Evolutionary conservation across 2,797 vertebrate genomes (phyloP), one percentile per base, ranked within the genome.

Genomic region (Bryconaethiops microstoma): DNA sequence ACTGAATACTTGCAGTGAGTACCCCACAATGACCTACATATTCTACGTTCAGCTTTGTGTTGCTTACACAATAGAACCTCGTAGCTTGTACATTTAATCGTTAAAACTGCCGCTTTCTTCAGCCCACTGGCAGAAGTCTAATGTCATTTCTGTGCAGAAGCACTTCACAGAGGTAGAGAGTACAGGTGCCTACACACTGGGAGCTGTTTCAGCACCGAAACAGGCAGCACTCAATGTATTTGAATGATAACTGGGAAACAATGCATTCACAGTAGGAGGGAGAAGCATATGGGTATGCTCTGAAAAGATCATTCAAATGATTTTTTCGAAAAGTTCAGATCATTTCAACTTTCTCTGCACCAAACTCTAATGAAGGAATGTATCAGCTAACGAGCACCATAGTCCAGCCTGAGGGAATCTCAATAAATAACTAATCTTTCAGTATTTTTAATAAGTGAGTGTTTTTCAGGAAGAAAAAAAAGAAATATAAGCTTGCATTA

Each of bases 121-220:
- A 69, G 25, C 42, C 40, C 64, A 40, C 4, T 69, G 63, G 72
- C 54, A 68, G 50, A 59, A 39, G 17, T 68, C 52, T 59, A 60
- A 75, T 75, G 54, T 40, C 23, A 13, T 23, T 60, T 21, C 19
- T 60, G 21, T 54, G 60, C 67, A 63, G 67, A 70, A 71, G 65
- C 67, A 42, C 25, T 64, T 76, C n/a, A 70, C 59, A 21, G 45
- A 45, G 65, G 50, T 60, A 71, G 54, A 60, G 35, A 42, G 12
- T 42, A 57, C 19, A 73, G 54, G 29, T 57, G 64, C 55, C 65
- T 70, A 70, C 29, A 70, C 65, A 71, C 73, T 45, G 39, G 64
- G 60, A 48, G 48, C 65, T 76, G n/a, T 45, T 64, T 50, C 59
- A n/a, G 57, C 16, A 70, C 39, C 29, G 71, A 12, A 42, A 60